A percentile compares a stretch with the other conserved stretches of the same genome.
Conservation (phyloP, 2,113 vertebrate species). For the Dasyornis broadbenti region DNA sequence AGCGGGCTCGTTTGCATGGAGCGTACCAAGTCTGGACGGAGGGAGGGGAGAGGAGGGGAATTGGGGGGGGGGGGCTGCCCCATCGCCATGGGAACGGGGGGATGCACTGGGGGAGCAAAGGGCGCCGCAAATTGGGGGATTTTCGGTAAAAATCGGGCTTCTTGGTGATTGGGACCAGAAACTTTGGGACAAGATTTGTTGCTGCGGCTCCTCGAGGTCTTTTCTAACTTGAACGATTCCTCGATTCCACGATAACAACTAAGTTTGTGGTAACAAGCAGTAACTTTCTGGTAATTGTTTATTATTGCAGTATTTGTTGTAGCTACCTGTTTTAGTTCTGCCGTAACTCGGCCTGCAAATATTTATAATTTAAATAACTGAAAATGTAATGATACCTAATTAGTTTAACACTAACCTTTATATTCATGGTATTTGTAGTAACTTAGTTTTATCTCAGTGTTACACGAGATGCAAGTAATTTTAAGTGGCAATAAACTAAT, state of each 20-base stretch:
- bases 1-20: background rate
- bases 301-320: no score
- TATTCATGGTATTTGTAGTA: no score
- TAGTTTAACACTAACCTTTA: no score
- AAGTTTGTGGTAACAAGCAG: rapidly evolving
- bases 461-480: rapidly evolving
- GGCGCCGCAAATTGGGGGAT: background rate
- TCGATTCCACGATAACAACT: rapidly evolving
- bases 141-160: background rate
- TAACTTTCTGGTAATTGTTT: no score
- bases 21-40: background rate
- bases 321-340: no score
- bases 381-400: no score
- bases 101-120: background rate
- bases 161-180: background rate
- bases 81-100: background rate
- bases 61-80: background rate
- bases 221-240: rapidly evolving
- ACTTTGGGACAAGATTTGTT: no score
- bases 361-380: no score
- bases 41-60: background rate
- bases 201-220: no score
- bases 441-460: rapidly evolving
- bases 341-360: no score
- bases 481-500: rapidly evolving